Evolutionary conservation across 2,113 vertebrate species (phyloP).

Genomic region (Platycercus adscitus): DNA sequence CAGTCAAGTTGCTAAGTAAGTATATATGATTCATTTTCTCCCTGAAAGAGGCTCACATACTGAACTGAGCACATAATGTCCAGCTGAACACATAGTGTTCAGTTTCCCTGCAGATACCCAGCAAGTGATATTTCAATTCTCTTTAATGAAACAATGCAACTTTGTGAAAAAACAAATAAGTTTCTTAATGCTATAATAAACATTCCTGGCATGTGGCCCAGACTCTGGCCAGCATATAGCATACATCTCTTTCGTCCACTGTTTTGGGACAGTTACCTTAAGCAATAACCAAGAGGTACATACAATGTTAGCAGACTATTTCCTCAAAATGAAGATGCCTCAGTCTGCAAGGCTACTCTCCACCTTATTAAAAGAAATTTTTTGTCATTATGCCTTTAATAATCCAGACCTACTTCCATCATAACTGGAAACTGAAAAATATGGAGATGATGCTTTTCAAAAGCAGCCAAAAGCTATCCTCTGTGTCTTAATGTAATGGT

Average conservation of each 20-base stretch:
- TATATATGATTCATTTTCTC: background rate
- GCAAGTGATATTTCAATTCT: background rate
- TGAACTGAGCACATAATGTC: background rate
- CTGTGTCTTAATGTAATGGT: background rate
- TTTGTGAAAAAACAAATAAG: background rate
- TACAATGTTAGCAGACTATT: conserved; percentile 2
- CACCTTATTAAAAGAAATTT: background rate
- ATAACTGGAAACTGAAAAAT: background rate
- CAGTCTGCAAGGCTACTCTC: background rate
- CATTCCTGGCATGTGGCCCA: background rate
- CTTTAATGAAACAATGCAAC: background rate
- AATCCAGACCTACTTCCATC: background rate
- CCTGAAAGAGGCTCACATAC: background rate
- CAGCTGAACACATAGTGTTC: background rate
- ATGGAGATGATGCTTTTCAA: background rate
- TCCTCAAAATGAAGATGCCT: background rate
- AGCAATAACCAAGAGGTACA: background rate
- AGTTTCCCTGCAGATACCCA: background rate
- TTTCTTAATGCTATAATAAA: background rate
- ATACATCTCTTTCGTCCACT: background rate
- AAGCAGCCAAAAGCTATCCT: background rate
- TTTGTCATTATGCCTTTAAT: background rate
- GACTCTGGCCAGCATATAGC: background rate
- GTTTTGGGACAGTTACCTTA: background rate
- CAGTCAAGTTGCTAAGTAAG: background rate